Base-by-base conservation (phyloP, 1,140 invertebrate genomes). In the Papilio glaucus region DNA sequence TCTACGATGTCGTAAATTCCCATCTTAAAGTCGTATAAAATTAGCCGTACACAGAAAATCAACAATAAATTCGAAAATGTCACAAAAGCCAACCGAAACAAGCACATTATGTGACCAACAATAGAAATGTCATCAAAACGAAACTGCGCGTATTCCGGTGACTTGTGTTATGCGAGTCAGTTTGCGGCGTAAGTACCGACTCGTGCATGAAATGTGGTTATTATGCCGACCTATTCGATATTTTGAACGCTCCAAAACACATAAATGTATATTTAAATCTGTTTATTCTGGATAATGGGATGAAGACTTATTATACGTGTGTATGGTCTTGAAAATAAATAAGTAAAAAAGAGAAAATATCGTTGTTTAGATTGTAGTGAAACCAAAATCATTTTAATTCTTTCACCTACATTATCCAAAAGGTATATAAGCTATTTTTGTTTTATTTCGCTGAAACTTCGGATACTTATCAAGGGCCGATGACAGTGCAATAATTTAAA, bases 131-230 rank as follows among this genome's bases (percentile, higher is more conserved):
- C 18, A 49, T 45, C 41, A 8, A 49, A 53, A 24, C 49, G 21
- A 53, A 26, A 53, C 15, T 49, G 45, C 7, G 10, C 15, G 45
- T 49, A 49, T 49, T 49, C 21, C 15, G 7, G 45, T 49, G 45
- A 8, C 15, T 49, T 49, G n/a, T n/a, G n/a, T n/a, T n/a, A 49
- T 49, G 45, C 0, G 0, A 49, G 45, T 49, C 45, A 49, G 6
- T 49, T 49, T 49, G 45, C 21, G 45, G 45, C 12, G n/a, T n/a
- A n/a, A 21, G 45, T 18, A 18, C 15, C 2, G 15, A 49, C 45
- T 49, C 15, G 18, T 9, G 45, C 45, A 8, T 49, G 45, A 49
- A 49, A 49, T 49, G 45, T 49, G 45, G 45, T 49, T 49, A 18
- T 21, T 49, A 49, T 49, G 15, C 8, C 8, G 1, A 49, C 7